phyloP scores from a whole-genome alignment of 1,140 invertebrate genomes.

The Centruroides sculpturatus region DNA sequence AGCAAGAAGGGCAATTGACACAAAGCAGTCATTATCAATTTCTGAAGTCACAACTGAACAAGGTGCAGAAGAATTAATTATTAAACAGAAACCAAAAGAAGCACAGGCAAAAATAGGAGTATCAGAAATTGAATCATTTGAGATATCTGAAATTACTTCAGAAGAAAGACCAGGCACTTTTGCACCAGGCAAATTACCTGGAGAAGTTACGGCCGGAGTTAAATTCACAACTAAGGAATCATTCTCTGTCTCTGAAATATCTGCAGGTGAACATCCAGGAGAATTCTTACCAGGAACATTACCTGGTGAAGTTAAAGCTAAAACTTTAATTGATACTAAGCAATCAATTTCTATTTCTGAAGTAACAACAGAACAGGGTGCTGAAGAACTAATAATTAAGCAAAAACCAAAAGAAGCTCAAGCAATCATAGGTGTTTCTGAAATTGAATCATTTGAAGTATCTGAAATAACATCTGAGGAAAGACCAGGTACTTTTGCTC shows the following conservation, averaged over 20 bases:
- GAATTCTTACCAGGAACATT: neutral
- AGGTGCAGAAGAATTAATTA: neutral
- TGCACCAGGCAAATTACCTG: slow-evolving; percentile 6
- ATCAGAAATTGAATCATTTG: neutral
- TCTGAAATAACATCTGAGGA: slow-evolving; percentile 1
- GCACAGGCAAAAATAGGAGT: no score
- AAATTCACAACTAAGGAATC: slow-evolving; percentile 5
- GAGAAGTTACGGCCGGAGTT: slow-evolving; percentile 4
- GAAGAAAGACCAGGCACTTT: slow-evolving; percentile 13
- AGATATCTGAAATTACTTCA: neutral
- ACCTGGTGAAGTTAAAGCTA: neutral
- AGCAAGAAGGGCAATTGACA: slow-evolving; percentile 7
- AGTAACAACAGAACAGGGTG: no score
- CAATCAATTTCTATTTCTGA: neutral
- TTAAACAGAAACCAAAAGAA: slow-evolving; percentile 5
- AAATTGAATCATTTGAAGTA: slow-evolving; percentile 3
- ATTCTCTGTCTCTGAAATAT: slow-evolving; percentile 1
- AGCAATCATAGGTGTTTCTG: neutral
- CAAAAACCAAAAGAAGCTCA: neutral
- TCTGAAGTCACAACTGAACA: no score
- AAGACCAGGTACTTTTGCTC: slow-evolving; percentile 3
- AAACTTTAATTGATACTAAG: neutral
- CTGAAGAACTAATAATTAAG: neutral
- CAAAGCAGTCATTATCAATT: no score
- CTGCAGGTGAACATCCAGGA: slow-evolving; percentile 1